Evolutionary conservation across 2,113 vertebrate species (phyloP).

Genomic region (Circaetus cinerascens): DNA sequence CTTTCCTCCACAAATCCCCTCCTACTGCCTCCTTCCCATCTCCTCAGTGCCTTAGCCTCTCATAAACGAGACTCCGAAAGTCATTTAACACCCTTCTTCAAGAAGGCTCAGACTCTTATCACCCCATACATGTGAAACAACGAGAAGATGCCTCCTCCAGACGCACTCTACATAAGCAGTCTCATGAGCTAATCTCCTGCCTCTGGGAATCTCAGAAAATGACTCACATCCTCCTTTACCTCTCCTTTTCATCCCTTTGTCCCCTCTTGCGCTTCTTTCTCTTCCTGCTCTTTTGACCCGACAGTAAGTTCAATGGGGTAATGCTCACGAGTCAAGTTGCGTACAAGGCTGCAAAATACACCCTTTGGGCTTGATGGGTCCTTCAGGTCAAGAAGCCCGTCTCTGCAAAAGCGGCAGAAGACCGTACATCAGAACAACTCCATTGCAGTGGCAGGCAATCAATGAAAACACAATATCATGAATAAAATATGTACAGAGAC

Average conservation of each 20-base stretch:
- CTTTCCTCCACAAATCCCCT: not conserved
- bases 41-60: not conserved
- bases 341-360: not conserved
- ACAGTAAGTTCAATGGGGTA: not conserved
- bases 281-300: rapidly evolving
- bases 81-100: not conserved
- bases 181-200: not conserved
- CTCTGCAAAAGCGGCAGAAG: not conserved
- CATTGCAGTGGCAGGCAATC: not conserved
- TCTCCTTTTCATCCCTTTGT: not conserved
- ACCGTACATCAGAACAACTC: not conserved
- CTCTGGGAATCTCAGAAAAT: not conserved
- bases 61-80: not conserved
- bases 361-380: not conserved
- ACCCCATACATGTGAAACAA: not conserved
- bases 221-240: not conserved
- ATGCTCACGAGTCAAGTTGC: not conserved
- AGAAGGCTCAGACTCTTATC: not conserved
- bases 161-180: not conserved
- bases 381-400: not conserved
- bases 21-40: not conserved
- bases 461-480: not conserved
- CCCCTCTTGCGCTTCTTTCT: not conserved
- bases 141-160: not conserved
- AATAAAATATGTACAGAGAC: not conserved